Conservation (phyloP, 2,797 vertebrate species). For the Pangasius macronema region DNA sequence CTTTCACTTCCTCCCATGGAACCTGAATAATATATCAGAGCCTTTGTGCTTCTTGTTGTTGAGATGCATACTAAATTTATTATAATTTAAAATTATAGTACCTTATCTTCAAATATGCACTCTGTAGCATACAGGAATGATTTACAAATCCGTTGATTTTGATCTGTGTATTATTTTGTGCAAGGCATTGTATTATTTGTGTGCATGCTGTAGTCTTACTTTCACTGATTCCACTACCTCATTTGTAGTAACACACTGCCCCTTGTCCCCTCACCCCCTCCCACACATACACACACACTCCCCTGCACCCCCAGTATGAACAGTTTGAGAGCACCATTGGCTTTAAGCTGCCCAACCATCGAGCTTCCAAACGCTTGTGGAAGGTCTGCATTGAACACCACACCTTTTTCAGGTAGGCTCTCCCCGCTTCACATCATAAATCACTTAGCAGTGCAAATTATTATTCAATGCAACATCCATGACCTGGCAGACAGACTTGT, state of each 20-base stretch:
- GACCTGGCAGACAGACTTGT: not conserved
- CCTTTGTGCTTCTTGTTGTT: conserved; percentile 19
- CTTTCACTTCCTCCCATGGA: not conserved
- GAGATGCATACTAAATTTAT: not conserved
- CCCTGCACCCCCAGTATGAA: conserved; percentile 71
- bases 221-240: conserved; percentile 29
- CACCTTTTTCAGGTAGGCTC: conserved; percentile 95
- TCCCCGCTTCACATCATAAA: not conserved
- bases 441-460: conserved; percentile 4
- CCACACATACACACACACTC: conserved; percentile 59
- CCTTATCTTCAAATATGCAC: not conserved
- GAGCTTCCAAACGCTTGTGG: conserved; percentile 97
- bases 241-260: conserved; percentile 51
- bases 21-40: not conserved
- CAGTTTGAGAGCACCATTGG: conserved; percentile 97
- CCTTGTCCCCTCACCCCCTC: conserved; percentile 45
- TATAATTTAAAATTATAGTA: not conserved
- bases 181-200: not conserved
- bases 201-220: conserved; percentile 30
- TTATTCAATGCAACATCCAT: conserved; percentile 1
- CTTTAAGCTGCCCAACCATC: conserved; percentile 98
- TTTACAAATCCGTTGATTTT: not conserved
- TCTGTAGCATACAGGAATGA: not conserved
- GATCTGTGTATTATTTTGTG: not conserved
- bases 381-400: conserved; percentile 99